A percentile compares a stretch with the other conserved stretches of the same genome.
These are phyloP conservation scores for Morone chrysops DNA, from an alignment of 2,113 vertebrate genomes.

Conservation along the genomic window DNA sequence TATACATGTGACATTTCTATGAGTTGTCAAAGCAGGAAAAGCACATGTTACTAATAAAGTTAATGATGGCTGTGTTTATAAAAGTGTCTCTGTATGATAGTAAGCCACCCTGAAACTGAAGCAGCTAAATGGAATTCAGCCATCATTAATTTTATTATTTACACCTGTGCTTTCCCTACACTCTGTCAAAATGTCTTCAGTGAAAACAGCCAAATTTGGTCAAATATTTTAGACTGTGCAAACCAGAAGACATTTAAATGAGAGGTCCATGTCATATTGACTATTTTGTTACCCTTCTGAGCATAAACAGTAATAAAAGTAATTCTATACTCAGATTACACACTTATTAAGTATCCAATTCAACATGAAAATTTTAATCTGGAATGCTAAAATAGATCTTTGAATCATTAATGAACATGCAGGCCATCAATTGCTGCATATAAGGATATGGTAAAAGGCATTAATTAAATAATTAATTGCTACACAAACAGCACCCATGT, in stretches of 20 bases:
- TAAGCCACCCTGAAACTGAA: neutral
- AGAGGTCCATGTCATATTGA: neutral
- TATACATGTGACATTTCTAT: neutral
- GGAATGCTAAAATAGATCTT: conserved; percentile 6
- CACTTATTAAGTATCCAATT: conserved; percentile 17
- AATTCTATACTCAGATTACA: conserved; percentile 1
- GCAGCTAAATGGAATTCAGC: neutral
- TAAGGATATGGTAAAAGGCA: conserved; percentile 20
- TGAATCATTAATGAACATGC: conserved; percentile 53
- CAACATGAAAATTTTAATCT: conserved; percentile 38
- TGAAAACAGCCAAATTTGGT: neutral
- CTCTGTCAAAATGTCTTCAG: neutral
- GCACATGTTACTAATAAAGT: neutral
- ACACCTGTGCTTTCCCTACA: neutral
- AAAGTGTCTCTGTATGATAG: neutral
- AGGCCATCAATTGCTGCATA: conserved; percentile 6
- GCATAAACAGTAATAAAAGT: neutral
- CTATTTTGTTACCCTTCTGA: neutral
- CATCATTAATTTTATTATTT: neutral
- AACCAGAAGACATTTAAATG: neutral
- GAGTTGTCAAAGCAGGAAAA: neutral
- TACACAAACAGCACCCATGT: conserved; percentile 28
- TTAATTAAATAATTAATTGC: conserved; percentile 52
- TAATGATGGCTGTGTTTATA: no score
- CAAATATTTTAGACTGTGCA: neutral